Conservation (phyloP, 1,140 invertebrate species). For the Cydia strobilella region DNA sequence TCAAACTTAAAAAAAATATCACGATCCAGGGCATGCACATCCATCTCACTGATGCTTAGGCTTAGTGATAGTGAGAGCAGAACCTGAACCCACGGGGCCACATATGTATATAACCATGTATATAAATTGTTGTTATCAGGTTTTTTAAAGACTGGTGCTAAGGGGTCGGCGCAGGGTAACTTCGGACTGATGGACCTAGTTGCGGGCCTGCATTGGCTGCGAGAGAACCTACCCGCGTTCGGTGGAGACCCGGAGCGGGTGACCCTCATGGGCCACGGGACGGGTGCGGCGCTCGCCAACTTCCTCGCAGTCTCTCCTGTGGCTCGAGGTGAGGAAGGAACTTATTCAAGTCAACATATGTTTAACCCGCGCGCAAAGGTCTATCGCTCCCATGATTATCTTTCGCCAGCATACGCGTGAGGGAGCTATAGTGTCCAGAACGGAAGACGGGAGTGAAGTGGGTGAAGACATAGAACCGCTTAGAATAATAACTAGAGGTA, state of each 20-base stretch:
- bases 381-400: background rate
- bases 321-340: conserved; percentile 87
- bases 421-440: no score
- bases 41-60: no score
- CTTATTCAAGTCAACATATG: conserved; percentile 8
- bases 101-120: background rate
- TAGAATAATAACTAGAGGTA: no score
- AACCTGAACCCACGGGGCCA: no score
- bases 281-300: conserved; percentile 95
- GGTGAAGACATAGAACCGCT: no score
- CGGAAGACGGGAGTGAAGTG: no score
- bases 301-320: conserved; percentile 96
- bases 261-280: conserved; percentile 95
- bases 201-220: conserved; percentile 95
- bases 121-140: conserved; percentile 79
- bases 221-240: conserved; percentile 94
- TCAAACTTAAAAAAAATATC: no score
- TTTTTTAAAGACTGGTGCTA: conserved; percentile 93
- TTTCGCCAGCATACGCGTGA: no score
- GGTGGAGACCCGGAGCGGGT: conserved; percentile 94
- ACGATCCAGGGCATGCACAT: no score
- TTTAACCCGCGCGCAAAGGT: background rate
- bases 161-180: conserved; percentile 93
- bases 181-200: conserved; percentile 97
- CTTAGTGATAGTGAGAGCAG: no score